Conservation (phyloP, 2,113 vertebrate genomes). For the Spilogale gracilis region DNA sequence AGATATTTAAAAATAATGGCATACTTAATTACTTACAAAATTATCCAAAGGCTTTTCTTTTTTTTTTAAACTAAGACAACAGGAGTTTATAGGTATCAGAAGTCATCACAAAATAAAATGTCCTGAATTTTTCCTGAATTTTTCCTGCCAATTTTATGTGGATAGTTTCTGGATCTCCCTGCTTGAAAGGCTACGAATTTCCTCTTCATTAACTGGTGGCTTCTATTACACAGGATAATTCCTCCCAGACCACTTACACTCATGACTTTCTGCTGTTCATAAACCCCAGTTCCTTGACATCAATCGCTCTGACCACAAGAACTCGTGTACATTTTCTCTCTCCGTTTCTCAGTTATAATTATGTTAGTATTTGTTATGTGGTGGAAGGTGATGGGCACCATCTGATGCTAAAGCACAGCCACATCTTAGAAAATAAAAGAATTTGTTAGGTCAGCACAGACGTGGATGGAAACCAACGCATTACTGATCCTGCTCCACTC, state of each 20-base stretch:
- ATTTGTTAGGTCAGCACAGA: conserved; percentile 71
- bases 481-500: conserved; percentile 47
- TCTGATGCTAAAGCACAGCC: conserved; percentile 82
- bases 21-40: neutral
- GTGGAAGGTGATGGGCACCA: conserved; percentile 66
- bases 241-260: neutral
- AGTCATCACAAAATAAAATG: neutral
- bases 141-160: neutral
- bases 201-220: neutral
- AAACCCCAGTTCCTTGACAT: conserved; percentile 69
- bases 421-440: conserved; percentile 81
- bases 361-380: conserved; percentile 33
- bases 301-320: conserved; percentile 77
- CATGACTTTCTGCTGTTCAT: neutral
- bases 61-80: neutral
- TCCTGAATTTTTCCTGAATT: neutral
- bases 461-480: conserved; percentile 71
- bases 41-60: neutral
- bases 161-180: neutral
- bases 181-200: neutral
- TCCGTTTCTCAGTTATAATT: conserved; percentile 77
- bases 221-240: neutral
- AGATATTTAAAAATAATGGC: neutral
- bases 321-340: conserved; percentile 71
- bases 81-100: neutral